A percentile compares a stretch with the other conserved stretches of the same genome.
Evolutionary conservation across 2,113 vertebrate genomes (phyloP).

Genomic region (Calypte anna): DNA sequence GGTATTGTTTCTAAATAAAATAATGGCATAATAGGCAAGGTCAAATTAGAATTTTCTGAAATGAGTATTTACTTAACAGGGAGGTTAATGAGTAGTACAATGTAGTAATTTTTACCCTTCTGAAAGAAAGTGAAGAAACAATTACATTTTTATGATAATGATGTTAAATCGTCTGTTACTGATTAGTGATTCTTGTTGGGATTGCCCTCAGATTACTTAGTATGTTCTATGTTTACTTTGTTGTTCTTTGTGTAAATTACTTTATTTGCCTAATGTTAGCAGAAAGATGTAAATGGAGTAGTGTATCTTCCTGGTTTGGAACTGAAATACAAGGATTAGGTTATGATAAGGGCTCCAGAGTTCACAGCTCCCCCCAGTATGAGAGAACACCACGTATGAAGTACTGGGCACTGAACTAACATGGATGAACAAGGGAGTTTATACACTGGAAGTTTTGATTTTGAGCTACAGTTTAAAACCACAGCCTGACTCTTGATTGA

Average conservation of each 20-base stretch:
- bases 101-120: neutral
- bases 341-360: neutral
- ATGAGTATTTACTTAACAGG: neutral
- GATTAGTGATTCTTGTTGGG: neutral
- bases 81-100: neutral
- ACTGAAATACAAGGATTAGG: neutral
- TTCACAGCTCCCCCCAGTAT: neutral
- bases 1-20: neutral
- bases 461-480: neutral
- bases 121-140: neutral
- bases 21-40: neutral
- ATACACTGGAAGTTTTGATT: neutral
- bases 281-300: neutral
- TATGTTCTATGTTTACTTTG: fast-evolving
- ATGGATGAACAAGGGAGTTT: neutral
- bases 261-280: neutral
- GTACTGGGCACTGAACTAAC: neutral
- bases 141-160: neutral
- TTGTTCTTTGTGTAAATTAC: neutral
- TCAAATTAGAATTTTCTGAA: neutral
- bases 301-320: neutral
- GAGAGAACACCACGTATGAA: too few species aligned
- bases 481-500: neutral
- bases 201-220: neutral
- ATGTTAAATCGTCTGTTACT: neutral